Percentiles rank a stretch among this genome's conserved stretches.
These are phyloP conservation scores for Gallinago undulata DNA, from an alignment of 2,113 vertebrate genomes.

Conservation along the genomic window DNA sequence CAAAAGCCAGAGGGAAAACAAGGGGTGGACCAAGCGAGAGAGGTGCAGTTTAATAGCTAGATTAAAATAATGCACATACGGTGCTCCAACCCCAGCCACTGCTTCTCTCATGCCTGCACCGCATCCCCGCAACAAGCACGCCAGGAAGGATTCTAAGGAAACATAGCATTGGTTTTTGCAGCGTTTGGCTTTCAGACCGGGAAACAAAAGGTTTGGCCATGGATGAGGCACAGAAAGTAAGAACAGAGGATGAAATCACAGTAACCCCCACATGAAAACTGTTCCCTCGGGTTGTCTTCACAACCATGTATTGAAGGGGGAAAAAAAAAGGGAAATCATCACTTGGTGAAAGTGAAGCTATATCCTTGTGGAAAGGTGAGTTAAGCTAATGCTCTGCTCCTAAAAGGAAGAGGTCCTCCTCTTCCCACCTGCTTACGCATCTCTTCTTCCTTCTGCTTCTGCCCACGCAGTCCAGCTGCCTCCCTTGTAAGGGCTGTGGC, in stretches of 20 bases:
- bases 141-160: not conserved
- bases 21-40: rapidly evolving
- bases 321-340: not conserved
- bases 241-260: not conserved
- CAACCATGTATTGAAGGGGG: not conserved
- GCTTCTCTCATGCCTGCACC: not conserved
- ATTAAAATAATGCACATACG: rapidly evolving
- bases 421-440: rapidly evolving
- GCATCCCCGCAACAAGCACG: not conserved
- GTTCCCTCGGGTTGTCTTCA: not conserved
- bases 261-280: not conserved
- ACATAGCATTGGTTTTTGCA: not conserved
- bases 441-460: not conserved
- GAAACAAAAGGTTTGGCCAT: not conserved
- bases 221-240: not conserved
- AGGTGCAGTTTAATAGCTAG: rapidly evolving
- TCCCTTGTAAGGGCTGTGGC: not conserved
- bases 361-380: not conserved
- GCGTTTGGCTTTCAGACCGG: not conserved
- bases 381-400: not conserved
- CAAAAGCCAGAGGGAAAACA: not conserved
- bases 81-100: not conserved
- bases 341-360: not conserved
- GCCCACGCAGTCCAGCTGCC: not conserved
- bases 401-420: not conserved